These are phyloP conservation scores for Dipodomys merriami DNA, from an alignment of 2,113 vertebrate genomes.

Conservation along the genomic window DNA sequence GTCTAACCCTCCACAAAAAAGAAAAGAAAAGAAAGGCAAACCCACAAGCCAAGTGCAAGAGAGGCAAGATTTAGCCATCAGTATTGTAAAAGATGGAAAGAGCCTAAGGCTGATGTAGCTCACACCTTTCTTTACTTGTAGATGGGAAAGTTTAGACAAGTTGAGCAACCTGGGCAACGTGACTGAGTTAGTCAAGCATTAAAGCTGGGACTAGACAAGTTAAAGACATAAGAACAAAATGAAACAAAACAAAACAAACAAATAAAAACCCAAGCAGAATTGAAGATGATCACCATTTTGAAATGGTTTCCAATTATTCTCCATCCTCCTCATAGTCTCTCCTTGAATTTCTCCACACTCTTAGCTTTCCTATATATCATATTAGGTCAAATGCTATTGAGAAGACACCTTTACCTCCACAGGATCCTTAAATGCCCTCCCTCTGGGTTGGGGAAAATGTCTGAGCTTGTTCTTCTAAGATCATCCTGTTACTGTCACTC, in stretches of 20 bases:
- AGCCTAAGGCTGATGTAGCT: background rate
- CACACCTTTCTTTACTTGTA: background rate
- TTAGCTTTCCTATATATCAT: background rate
- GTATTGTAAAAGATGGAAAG: background rate
- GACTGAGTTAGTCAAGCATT: background rate
- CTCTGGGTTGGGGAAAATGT: background rate
- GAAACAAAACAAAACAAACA: background rate
- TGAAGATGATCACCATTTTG: background rate
- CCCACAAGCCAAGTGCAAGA: background rate
- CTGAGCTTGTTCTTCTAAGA: background rate
- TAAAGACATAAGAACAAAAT: background rate
- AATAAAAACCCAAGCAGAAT: background rate
- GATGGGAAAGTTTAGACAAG: background rate
- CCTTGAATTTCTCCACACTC: background rate
- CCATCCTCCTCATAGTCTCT: background rate
- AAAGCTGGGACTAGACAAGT: background rate
- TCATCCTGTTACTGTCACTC: too few relatives aligned
- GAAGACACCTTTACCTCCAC: background rate
- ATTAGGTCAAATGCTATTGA: background rate
- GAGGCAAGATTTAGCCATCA: background rate
- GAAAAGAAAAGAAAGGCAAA: background rate
- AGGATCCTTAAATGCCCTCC: background rate
- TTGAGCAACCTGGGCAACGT: background rate
- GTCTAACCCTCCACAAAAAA: background rate
- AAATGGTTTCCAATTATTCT: background rate